phyloP scores from a whole-genome alignment of 2,888 invertebrate genomes.

The Hirtodrosophila confusa region DNA sequence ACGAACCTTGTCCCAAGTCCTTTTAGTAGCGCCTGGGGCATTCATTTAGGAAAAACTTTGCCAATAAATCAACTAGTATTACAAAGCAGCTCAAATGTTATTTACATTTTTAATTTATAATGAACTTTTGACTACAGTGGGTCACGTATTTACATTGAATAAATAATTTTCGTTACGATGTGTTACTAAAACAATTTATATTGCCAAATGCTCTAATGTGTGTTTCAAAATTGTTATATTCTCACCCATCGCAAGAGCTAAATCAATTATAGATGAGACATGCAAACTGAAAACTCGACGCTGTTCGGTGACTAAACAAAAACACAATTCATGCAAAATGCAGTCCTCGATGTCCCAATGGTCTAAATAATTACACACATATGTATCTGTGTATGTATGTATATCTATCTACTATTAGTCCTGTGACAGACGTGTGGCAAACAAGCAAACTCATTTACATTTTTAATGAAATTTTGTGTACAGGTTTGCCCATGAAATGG shows the following conservation, averaged over 20 bases:
- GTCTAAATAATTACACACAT: constrained; percentile 67
- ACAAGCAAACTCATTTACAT: constrained; percentile 76
- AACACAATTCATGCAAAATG: constrained; percentile 65
- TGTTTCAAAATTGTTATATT: constrained; percentile 24
- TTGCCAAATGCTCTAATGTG: constrained; percentile 35
- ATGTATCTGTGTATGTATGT: constrained; percentile 11
- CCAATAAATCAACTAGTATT: constrained; percentile 41
- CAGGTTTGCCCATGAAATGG: constrained; percentile 38
- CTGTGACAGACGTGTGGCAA: constrained; percentile 40
- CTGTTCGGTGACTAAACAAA: constrained; percentile 36
- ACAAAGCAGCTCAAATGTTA: constrained; percentile 33
- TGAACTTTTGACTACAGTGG: constrained; percentile 16
- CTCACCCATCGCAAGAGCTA: constrained; percentile 16
- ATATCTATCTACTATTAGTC: constrained; percentile 9
- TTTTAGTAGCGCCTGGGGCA: constrained; percentile 44
- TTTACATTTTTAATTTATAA: constrained; percentile 46
- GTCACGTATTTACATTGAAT: constrained; percentile 31
- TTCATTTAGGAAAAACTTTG: constrained; percentile 41
- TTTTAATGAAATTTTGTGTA: constrained; percentile 75
- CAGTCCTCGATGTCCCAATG: constrained; percentile 59
- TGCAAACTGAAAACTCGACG: constrained; percentile 43
- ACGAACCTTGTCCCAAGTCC: constrained; percentile 23
- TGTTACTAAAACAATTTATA: constrained; percentile 38
- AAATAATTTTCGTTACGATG: constrained; percentile 50
- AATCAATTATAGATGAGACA: constrained; percentile 73